Base-by-base conservation (phyloP, 1,140 invertebrate species). In the Lithobius niger region DNA sequence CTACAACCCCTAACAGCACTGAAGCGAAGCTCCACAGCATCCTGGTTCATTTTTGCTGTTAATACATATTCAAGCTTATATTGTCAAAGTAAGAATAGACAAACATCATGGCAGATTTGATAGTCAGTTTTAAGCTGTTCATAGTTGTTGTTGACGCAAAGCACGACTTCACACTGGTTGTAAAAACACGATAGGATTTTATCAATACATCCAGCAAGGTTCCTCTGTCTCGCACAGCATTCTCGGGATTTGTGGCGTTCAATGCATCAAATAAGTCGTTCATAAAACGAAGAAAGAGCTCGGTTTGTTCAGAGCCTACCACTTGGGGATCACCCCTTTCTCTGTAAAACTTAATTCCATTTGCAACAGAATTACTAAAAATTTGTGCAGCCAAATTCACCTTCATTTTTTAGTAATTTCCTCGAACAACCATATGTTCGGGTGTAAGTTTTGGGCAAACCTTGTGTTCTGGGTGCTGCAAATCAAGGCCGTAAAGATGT, bases 101-200 rank as follows among this genome's bases (percentile, higher is more conserved):
- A 48, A 13, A 48, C 19, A 48, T 24, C 45, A 48, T 19, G 18
- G 22, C 45, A 13, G 45, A 48, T 48, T 48, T 48, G 6, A 48
- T 10, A 19, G 45, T 48, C 6, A 48, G 22, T 24, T 19, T 18
- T 48, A 48, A 24, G 19, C 18, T 48, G 18, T 10, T 10, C 6
- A 48, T 48, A 6, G 45, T 48, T 6, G 18, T 18, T 10, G 45
- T 48, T 10, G 45, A 48, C 13, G 45, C 45, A 24, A 48, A 48
- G 6, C 13, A 6, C 18, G 13, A 13, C 6, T 6, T 19, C 19
- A 19, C 19, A 10, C 6, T 18, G 6, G 45, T 13, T 48, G 19
- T 48, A 13, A 48, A 48, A 24, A 18, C 6, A 10, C 19, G 6
- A 48, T 48, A 48, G 6, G 45, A 48, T 13, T 18, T 19, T 13